Evolutionary conservation across 2,888 invertebrate genomes (phyloP), one percentile per base, ranked within the genome.

Genomic region (Zygogramma bicolorata): DNA sequence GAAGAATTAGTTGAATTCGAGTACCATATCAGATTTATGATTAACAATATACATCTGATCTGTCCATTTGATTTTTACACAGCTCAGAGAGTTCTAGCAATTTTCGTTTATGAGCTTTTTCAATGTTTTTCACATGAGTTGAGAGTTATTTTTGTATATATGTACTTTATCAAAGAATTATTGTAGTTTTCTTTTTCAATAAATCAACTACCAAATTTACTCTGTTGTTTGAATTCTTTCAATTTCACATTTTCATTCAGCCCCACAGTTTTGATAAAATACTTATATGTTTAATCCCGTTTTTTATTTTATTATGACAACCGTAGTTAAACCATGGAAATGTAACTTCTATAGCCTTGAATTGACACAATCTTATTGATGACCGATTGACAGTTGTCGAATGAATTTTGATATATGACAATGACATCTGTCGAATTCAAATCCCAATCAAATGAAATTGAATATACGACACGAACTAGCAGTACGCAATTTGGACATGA

Each of bases 261-360:
- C n/a, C n/a, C n/a, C n/a, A n/a, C n/a, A n/a, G n/a, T n/a, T n/a
- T n/a, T n/a, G n/a, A n/a, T n/a, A n/a, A n/a, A n/a, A n/a, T n/a
- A n/a, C n/a, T n/a, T n/a, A n/a, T n/a, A n/a, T n/a, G n/a, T n/a
- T n/a, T n/a, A n/a, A n/a, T 57, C 57, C 6, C 18, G 20, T 57
- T 57, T 59, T 59, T 59, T 22, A 59, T 27, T 59, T 59, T 59
- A 31, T 59, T 29, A 29, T 29, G 59, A 25, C 27, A 29, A 29
- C 29, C 27, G 59, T 59, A 29, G 29, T 59, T 31, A 29, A 59
- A 59, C 59, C 59, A 59, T 59, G 59, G 13, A 31, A 59, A 29
- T 4, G 27, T 59, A 29, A 4, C n/a, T 59, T 25, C 29, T 29
- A 13, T 31, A 59, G n/a, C 13, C n/a, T 59, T 59, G 59, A 29